A percentile compares a stretch with the other conserved stretches of the same genome.
Evolutionary conservation across 2,888 invertebrate species (phyloP).

Genomic region (Agonopterix subpropinquella): DNA sequence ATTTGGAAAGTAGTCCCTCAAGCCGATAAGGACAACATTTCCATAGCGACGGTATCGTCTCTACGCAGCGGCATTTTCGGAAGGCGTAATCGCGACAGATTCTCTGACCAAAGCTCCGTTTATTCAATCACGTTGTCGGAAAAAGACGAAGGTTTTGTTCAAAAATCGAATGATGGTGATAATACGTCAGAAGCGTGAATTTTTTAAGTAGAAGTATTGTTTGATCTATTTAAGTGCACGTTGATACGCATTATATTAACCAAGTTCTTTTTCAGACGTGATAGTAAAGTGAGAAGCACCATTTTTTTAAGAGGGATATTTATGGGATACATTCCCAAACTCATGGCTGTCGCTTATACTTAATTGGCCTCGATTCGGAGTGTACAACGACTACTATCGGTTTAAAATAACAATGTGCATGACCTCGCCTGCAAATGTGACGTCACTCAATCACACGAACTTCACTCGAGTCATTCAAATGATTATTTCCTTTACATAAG

Average conservation of each 20-base stretch:
- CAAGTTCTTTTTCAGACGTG: conserved; percentile 5
- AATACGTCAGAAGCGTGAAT: conserved; percentile 67
- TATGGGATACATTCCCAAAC: no score
- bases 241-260: conserved; percentile 10
- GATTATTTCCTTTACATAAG: no score
- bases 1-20: conserved; percentile 75
- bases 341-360: no score
- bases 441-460: no score
- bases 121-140: conserved; percentile 69
- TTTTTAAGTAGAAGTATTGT: conserved; percentile 8
- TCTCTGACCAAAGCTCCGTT: conserved; percentile 64
- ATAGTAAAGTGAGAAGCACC: conserved; percentile 8
- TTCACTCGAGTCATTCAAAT: no score
- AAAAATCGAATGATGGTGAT: conserved; percentile 54
- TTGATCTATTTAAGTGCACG: conserved; percentile 23
- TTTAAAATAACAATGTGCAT: no score
- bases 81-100: conserved; percentile 55
- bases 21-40: conserved; percentile 66
- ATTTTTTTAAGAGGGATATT: neutral
- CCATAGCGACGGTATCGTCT: conserved; percentile 58
- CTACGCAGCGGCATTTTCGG: conserved; percentile 57
- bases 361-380: no score
- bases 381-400: no score
- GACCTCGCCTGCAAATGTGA: no score
- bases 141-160: conserved; percentile 51